These are phyloP conservation scores for Pleuronectes platessa DNA, from an alignment of 2,113 vertebrate genomes.

Conservation along the genomic window DNA sequence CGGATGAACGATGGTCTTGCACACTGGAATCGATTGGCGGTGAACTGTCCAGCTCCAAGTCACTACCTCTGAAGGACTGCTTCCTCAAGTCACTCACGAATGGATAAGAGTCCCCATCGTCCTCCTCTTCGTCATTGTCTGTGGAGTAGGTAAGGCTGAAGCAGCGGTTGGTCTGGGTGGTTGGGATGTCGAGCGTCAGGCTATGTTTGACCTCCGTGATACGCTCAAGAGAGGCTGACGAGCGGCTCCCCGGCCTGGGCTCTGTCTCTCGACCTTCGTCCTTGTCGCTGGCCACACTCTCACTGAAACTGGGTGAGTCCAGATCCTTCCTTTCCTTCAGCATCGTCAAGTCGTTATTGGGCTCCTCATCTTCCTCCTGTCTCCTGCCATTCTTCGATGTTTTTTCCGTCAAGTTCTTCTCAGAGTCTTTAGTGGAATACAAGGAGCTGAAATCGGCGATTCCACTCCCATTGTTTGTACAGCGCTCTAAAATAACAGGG, in stretches of 20 bases:
- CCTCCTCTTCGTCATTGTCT: slow-evolving; percentile 86
- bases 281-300: slow-evolving; percentile 80
- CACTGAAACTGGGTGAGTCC: slow-evolving; percentile 78
- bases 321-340: slow-evolving; percentile 71
- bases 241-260: slow-evolving; percentile 63
- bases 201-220: slow-evolving; percentile 83
- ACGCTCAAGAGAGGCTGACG: slow-evolving; percentile 78
- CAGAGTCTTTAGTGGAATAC: slow-evolving; percentile 48
- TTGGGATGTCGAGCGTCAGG: slow-evolving; percentile 83
- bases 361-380: slow-evolving; percentile 73
- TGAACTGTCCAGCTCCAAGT: slow-evolving; percentile 77
- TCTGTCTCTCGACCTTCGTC: slow-evolving; percentile 79
- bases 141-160: slow-evolving; percentile 86
- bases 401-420: slow-evolving; percentile 60
- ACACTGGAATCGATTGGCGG: slow-evolving; percentile 80
- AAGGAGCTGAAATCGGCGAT: slow-evolving; percentile 36
- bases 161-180: slow-evolving; percentile 87
- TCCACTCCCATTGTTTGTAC: slow-evolving; percentile 38
- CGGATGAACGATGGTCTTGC: slow-evolving; percentile 55
- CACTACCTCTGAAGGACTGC: slow-evolving; percentile 75
- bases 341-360: slow-evolving; percentile 82
- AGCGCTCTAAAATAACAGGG: slow-evolving; percentile 80
- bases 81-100: slow-evolving; percentile 75
- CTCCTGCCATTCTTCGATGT: slow-evolving; percentile 64
- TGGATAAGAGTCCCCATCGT: slow-evolving; percentile 70